Evolutionary conservation across 2,113 vertebrate species (phyloP).

Genomic region (Stigmatopora nigra): DNA sequence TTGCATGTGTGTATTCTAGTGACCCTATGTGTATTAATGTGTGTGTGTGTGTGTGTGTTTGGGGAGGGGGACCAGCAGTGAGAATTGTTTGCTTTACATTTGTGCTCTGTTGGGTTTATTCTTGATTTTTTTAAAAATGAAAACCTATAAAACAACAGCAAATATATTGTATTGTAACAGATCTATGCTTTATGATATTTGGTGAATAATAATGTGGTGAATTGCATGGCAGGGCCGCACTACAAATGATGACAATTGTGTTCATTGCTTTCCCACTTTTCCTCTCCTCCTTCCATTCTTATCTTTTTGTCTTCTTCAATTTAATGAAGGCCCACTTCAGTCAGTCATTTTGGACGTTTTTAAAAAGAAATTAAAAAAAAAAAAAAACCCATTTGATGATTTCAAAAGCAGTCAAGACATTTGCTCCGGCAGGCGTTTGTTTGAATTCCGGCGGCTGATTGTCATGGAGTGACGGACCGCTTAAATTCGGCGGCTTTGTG

Average conservation of each 20-base stretch:
- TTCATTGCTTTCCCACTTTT: neutral
- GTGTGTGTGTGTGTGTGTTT: no score
- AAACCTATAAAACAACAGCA: no score
- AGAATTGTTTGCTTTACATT: slow-evolving; percentile 31
- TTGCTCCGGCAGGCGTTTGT: neutral
- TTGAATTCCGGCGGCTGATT: slow-evolving; percentile 36
- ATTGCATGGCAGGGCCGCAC: no score
- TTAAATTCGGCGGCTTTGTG: slow-evolving; percentile 59
- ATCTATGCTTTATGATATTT: no score
- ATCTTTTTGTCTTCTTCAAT: slow-evolving; percentile 3
- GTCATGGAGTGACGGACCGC: slow-evolving; percentile 53
- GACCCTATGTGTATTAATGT: slow-evolving; percentile 28
- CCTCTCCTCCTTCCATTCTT: slow-evolving; percentile 6
- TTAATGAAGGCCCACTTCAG: neutral
- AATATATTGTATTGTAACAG: no score
- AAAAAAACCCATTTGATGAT: no score
- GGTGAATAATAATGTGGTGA: no score
- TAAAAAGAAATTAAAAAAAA: no score
- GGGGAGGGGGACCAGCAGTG: slow-evolving; percentile 1
- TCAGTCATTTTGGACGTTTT: no score
- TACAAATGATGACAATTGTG: no score
- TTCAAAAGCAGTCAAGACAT: neutral
- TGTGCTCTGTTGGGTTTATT: slow-evolving; percentile 45
- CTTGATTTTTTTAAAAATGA: slow-evolving; percentile 65
- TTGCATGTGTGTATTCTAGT: no score